Evolutionary conservation across 2,113 vertebrate genomes (phyloP), one percentile per base, ranked within the genome.

Genomic region (Gymnocephalus cernua): DNA sequence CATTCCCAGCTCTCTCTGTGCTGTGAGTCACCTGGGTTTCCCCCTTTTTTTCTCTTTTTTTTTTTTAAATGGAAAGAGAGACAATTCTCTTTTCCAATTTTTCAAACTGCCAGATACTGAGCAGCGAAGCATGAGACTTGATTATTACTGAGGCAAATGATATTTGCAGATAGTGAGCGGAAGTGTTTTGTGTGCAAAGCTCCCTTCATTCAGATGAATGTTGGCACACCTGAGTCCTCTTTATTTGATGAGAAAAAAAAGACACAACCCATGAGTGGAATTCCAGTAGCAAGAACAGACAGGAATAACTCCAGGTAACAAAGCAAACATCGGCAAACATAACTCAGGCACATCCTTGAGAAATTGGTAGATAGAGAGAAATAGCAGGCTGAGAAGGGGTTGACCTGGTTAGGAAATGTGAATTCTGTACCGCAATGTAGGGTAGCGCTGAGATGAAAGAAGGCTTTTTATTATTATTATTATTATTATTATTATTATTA

Each of bases 161-260:
- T 74, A 79, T 86, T 86, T 63, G 72, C 57, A 77, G 67, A 63
- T 53, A 66, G 65, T 90, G 78, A 67, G 38, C 48, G 35, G 79
- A 87, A 85, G 91, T 84, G 81, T 86, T 92, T 83, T 74, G 67
- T 93, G 79, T 84, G 77, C 88, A 91, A 90, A 84, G 85, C 84
- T 90, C 59, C 79, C 71, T 85, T 84, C 45, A 86, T 88, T 85
- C 81, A 69, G 65, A 67, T 76, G 74, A 85, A 85, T 85, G 95
- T 96, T 95, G 95, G 91, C 92, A 95, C 94, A 95, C 95, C 95
- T 95, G 94, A 95, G 92, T 94, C 93, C 93, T 94, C 91, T 91
- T 95, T 93, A 94, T 94, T 94, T 72, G 92, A 95, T 94, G 84
- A 93, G 94, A 94, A 93, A 95, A 92, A 92, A 93, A 91, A 93